Evolutionary conservation across 2,888 invertebrate genomes (phyloP), one percentile per base, ranked within the genome.

Genomic region (Drosophila mercatorum): DNA sequence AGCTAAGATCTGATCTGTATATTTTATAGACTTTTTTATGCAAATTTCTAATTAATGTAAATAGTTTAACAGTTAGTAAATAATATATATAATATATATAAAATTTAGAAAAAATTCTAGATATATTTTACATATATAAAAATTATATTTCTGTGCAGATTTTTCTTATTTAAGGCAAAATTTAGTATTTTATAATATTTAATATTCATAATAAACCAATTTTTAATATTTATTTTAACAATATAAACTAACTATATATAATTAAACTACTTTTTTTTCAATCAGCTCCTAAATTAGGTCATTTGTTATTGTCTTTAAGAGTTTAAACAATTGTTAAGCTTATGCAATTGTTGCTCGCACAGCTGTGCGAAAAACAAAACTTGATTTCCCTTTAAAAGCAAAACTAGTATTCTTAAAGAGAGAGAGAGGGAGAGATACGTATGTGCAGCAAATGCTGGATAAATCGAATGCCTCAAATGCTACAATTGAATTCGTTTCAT

Each of bases 341-440:
- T 76, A 80, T 70, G 59, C 65, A 69, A 71, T 26, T 34, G 55
- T 49, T 28, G 31, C 43, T 41, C 5, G 36, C 44, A 41, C 34
- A 64, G 34, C 49, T 49, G 62, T 28, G 31, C 22, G 11, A 12
- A 43, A 58, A 41, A 43, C 3, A 38, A 49, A 69, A 66, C 70
- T 63, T 26, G 70, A 69, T 70, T 66, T 65, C 47, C 59, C 36
- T 59, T 52, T 62, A 44, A 52, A 73, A 49, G 57, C 7, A 59
- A 68, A 75, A 78, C 76, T 69, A 26, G 76, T 53, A 77, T 78
- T 79, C 69, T 75, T 58, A 47, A 61, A 31, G 28, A 36, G 28
- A 46, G 22, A 22, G 1, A 22, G 22, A 22, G 22, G 2, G 22
- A 22, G 22, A 22, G 22, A 22, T 22, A 22, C 2, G 22, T 34